These are phyloP conservation scores for Clepsis dumicolana DNA, from an alignment of 2,888 invertebrate species.

Conservation along the genomic window DNA sequence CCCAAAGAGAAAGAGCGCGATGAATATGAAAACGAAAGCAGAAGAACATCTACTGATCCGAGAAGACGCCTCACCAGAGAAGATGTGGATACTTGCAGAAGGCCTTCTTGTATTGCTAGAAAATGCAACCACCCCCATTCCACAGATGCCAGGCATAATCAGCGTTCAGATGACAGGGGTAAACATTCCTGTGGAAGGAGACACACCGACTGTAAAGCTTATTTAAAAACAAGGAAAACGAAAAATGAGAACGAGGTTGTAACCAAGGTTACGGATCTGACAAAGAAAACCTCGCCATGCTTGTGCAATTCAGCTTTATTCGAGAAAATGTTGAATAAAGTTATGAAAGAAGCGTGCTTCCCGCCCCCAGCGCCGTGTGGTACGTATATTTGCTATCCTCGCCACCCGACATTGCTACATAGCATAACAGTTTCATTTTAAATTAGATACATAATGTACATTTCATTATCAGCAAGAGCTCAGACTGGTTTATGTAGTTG, in stretches of 20 bases:
- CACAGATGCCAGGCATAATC: neutral
- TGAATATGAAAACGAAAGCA: neutral
- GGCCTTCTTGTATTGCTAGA: neutral
- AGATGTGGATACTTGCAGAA: neutral
- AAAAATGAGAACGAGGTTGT: neutral
- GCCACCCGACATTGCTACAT: neutral
- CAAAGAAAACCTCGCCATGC: neutral
- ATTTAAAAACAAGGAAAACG: neutral
- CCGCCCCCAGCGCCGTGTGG: neutral
- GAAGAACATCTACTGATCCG: neutral
- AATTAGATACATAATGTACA: too few relatives aligned
- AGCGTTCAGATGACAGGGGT: neutral
- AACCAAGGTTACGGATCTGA: neutral
- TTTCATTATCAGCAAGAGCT: neutral
- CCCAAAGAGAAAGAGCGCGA: neutral
- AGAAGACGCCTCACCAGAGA: neutral
- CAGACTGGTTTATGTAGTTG: neutral
- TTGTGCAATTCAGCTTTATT: slow-evolving; percentile 1
- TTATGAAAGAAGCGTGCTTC: neutral
- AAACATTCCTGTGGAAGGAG: neutral
- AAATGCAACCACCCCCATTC: neutral
- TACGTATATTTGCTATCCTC: neutral
- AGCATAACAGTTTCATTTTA: neutral
- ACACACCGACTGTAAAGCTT: neutral
- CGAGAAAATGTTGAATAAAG: slow-evolving; percentile 2